Evolutionary conservation across 2,113 vertebrate genomes (phyloP).

Genomic region (Pseudopodoces humilis): DNA sequence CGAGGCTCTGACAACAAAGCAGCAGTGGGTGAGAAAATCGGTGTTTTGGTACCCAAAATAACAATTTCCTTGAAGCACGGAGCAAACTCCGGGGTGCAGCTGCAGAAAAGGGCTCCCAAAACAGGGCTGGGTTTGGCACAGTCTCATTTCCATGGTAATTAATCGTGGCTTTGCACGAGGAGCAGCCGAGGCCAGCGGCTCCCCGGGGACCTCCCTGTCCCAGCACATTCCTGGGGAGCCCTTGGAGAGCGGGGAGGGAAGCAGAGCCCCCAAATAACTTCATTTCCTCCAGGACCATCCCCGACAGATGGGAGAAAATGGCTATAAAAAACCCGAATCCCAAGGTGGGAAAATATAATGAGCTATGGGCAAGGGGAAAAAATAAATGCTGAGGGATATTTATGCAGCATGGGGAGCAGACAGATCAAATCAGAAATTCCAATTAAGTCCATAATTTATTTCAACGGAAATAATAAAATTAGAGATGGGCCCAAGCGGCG

Average conservation of each 20-base stretch:
- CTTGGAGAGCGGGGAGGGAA: neutral
- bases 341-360: conserved; percentile 67
- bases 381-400: conserved; percentile 63
- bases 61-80: neutral
- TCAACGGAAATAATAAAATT: conserved; percentile 52
- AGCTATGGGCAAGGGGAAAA: conserved; percentile 65
- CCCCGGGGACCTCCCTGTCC: neutral
- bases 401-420: neutral
- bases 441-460: conserved; percentile 67
- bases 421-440: conserved; percentile 49
- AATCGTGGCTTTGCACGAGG: neutral
- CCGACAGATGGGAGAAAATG: conserved; percentile 69
- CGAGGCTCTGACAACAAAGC: neutral
- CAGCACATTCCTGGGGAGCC: neutral
- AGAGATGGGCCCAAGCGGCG: neutral
- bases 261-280: conserved; percentile 10
- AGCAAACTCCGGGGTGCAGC: neutral
- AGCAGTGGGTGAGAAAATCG: neutral
- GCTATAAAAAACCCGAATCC: conserved; percentile 23
- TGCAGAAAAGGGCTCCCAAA: neutral
- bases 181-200: neutral
- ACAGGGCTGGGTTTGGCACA: neutral
- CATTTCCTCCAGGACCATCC: conserved; percentile 16
- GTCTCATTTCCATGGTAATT: conserved; percentile 76
- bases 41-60: neutral